Base-by-base conservation (phyloP, 2,113 vertebrate genomes). In the Triplophysa siluroides region DNA sequence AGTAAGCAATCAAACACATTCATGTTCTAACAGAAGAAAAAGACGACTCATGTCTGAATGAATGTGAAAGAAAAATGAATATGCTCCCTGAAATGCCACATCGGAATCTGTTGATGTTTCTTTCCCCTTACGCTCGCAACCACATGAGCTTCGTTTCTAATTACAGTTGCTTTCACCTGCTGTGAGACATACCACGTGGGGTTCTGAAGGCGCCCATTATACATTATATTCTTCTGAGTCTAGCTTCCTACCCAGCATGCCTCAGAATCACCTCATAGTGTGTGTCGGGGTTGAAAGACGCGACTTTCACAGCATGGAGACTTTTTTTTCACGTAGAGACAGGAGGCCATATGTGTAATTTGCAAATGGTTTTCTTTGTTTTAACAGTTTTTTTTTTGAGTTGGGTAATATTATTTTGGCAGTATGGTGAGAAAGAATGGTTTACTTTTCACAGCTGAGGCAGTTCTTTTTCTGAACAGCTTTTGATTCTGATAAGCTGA, bases 1-100 rank as follows among this genome's bases (percentile, higher is more conserved):
- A 81, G 83, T 84, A 82, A 85, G 83, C 65, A 80, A 82, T 65
- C 74, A 75, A 64, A 71, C 29, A 10, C 9, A 60, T 74, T 83
- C 73, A 83, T 66, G 13, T 18, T 26, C 62, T 23, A 26, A 14
- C 14, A 23, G 5, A 72, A n/a, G 43, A 33, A 60, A 24, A 26
- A 16, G 12, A 67, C 43, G 41, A 21, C 19, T 47, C 21, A 19
- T 29, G 18, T 67, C 8, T 9, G 54, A 78, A 68, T 45, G 33
- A 64, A 64, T 45, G 11, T n/a, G 5, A 76, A 68, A 74, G 24
- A 16, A 66, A 61, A 77, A 63, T 61, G 61, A 52, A 54, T 78
- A 38, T 23, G 64, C 47, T 82, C 16, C 29, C 23, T 26, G 33
- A 38, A 63, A 63, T 68, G 54, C 38, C 21, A 61, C 66, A 38